Evolutionary conservation across 2,888 invertebrate genomes (phyloP).

Genomic region (Drosophila limbata): DNA sequence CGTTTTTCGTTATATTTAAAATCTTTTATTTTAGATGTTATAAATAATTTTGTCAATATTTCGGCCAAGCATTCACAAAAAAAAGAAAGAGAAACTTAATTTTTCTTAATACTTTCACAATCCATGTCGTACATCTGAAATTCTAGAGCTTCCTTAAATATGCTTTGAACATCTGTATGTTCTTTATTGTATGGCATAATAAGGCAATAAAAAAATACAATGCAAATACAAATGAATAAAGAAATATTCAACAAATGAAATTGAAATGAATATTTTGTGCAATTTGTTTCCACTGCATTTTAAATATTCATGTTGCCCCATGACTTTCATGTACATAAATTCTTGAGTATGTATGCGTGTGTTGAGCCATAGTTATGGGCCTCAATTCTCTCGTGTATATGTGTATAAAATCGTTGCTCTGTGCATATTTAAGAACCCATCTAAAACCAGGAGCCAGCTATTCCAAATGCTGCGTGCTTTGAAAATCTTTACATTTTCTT

Average conservation of each 20-base stretch:
- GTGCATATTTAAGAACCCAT: conserved; percentile 65
- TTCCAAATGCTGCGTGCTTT: conserved; percentile 40
- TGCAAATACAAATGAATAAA: conserved; percentile 19
- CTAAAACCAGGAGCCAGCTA: conserved; percentile 32
- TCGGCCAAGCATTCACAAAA: too few relatives aligned
- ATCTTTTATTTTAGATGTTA: too few relatives aligned
- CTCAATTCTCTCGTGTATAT: conserved; percentile 46
- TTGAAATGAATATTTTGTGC: conserved; percentile 72
- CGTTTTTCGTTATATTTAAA: too few relatives aligned
- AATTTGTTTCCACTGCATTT: conserved; percentile 66
- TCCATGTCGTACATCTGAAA: too few relatives aligned
- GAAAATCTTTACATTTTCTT: conserved; percentile 49
- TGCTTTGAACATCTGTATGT: background rate
- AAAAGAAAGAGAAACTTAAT: too few relatives aligned
- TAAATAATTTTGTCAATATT: background rate
- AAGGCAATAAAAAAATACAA: conserved; percentile 27
- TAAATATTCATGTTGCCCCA: conserved; percentile 69
- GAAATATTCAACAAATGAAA: conserved; percentile 53
- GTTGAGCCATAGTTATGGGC: conserved; percentile 42
- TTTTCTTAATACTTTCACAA: too few relatives aligned
- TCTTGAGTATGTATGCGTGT: background rate
- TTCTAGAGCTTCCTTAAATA: background rate
- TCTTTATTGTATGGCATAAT: background rate
- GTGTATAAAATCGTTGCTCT: conserved; percentile 39
- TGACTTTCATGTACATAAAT: conserved; percentile 2